These are phyloP conservation scores for Frieseomelitta varia DNA, from an alignment of 1,140 invertebrate genomes.

Conservation along the genomic window DNA sequence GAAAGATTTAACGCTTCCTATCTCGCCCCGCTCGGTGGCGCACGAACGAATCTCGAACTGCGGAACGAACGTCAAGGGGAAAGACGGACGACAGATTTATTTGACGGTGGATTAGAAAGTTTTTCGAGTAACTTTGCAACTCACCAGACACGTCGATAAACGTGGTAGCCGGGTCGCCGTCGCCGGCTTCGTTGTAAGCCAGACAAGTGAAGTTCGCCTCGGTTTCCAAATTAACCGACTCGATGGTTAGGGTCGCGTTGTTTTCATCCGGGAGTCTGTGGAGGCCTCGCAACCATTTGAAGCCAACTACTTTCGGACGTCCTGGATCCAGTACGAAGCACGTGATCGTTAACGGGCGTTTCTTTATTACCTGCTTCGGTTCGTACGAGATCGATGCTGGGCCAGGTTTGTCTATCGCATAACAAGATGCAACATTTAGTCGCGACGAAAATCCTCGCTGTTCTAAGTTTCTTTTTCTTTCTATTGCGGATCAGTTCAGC, in stretches of 20 bases:
- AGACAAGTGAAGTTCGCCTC: slow-evolving; percentile 93
- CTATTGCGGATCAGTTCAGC: too few species aligned
- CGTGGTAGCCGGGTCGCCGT: slow-evolving; percentile 87
- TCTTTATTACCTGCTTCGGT: slow-evolving; percentile 90
- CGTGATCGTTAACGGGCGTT: slow-evolving; percentile 88
- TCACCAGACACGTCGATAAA: slow-evolving; percentile 91
- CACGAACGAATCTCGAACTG: not conserved
- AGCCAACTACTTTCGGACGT: slow-evolving; percentile 88
- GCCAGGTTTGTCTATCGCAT: slow-evolving; percentile 87
- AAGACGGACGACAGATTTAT: slow-evolving; percentile 21
- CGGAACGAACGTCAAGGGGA: slow-evolving; percentile 15
- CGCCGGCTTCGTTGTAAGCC: slow-evolving; percentile 91
- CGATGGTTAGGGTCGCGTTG: slow-evolving; percentile 88
- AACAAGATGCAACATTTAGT: not conserved
- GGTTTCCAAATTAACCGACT: slow-evolving; percentile 90
- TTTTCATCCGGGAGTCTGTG: slow-evolving; percentile 88
- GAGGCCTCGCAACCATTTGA: slow-evolving; percentile 90
- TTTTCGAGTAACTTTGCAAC: slow-evolving; percentile 54
- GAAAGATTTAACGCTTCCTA: not conserved
- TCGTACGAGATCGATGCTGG: slow-evolving; percentile 87
- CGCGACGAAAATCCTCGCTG: not conserved
- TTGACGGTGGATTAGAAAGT: slow-evolving; percentile 22
- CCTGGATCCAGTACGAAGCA: slow-evolving; percentile 92
- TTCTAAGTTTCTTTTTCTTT: not conserved
- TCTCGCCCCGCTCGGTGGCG: not conserved